These are phyloP conservation scores for Marmota monax DNA, from an alignment of 2,113 vertebrate genomes.

Conservation along the genomic window DNA sequence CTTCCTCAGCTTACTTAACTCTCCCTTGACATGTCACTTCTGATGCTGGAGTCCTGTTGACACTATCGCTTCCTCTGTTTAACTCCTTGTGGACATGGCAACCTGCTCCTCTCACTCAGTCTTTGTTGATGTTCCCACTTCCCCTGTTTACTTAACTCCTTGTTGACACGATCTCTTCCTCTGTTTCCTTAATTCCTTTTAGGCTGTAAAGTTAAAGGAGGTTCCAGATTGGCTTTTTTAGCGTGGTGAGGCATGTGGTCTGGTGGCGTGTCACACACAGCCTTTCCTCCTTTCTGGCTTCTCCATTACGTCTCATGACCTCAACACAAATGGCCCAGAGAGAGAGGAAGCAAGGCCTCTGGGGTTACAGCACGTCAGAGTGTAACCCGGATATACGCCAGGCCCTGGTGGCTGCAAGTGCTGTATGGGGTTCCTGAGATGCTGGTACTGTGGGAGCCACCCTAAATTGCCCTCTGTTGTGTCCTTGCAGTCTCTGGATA, in stretches of 20 bases:
- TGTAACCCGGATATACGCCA: rapidly evolving
- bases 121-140: constrained; percentile 61
- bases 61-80: constrained; percentile 51
- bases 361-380: neutral
- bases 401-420: neutral
- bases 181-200: constrained; percentile 70
- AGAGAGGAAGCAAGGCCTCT: neutral
- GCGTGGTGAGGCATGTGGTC: neutral
- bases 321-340: neutral
- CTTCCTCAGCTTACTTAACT: constrained; percentile 62
- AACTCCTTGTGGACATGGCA: constrained; percentile 39
- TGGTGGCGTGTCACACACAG: neutral
- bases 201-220: constrained; percentile 53
- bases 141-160: constrained; percentile 68
- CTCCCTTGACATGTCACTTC: neutral
- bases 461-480: constrained; percentile 30
- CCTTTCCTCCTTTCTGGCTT: constrained; percentile 63
- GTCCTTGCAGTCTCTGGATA: constrained; percentile 93
- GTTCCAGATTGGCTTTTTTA: neutral
- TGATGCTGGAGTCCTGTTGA: constrained; percentile 48
- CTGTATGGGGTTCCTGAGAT: constrained; percentile 30
- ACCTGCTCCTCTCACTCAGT: neutral
- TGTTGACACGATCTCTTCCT: constrained; percentile 54
- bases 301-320: neutral
- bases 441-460: neutral